phyloP scores from a whole-genome alignment of 2,797 vertebrate species.

The Cheirogaleus major region DNA sequence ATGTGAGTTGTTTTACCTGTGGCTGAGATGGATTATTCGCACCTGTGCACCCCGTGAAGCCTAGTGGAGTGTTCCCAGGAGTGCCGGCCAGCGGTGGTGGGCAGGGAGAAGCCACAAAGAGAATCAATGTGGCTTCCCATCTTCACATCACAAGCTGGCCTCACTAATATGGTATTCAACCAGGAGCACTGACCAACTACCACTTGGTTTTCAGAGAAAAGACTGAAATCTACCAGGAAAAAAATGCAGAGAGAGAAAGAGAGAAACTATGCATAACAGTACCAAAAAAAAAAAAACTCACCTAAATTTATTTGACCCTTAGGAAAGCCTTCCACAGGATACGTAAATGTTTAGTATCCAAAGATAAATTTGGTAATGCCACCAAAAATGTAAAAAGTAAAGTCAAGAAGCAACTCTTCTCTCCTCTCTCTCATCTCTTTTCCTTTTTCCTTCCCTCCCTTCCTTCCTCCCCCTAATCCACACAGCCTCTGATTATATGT shows the following conservation, averaged over 20 bases:
- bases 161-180: not conserved
- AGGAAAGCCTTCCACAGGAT: not conserved
- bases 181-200: not conserved
- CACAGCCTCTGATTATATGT: not conserved
- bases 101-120: not conserved
- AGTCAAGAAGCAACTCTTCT: not conserved
- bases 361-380: not conserved
- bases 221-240: not conserved
- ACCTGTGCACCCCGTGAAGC: not conserved
- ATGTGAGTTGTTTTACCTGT: not conserved
- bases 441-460: not conserved
- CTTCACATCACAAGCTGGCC: not conserved
- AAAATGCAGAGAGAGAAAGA: not conserved
- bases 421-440: not conserved
- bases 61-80: not conserved
- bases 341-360: not conserved
- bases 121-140: not conserved
- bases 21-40: not conserved
- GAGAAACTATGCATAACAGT: not conserved
- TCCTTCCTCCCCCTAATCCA: not conserved
- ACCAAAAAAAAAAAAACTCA: slow-evolving; percentile 50
- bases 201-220: not conserved
- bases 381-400: not conserved
- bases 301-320: not conserved
- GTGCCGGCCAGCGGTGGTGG: rapidly evolving